Base-by-base conservation (phyloP, 2,797 vertebrate genomes). In the Hydrolagus colliei region DNA sequence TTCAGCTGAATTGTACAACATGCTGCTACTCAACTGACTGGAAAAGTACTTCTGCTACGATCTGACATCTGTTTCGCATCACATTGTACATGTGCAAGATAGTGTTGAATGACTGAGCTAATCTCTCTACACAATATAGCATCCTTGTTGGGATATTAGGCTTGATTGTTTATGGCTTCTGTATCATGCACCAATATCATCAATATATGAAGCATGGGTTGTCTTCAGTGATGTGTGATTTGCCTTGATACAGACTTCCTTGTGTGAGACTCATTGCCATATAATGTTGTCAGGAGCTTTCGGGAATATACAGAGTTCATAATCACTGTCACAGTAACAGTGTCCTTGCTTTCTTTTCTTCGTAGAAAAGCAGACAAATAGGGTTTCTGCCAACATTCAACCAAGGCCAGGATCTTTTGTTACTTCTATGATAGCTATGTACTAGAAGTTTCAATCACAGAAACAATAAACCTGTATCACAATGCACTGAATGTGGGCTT, bases 21-120 rank as follows among this genome's bases (percentile, higher is more conserved):
- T 91, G 92, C 93, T 94, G 92, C 89, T 92, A 93, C 91, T 84
- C 90, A 91, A 92, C 90, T 90, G 89, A 93, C 93, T 94, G 92
- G 93, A 92, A 94, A 93, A 92, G 89, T 92, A 93, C 92, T 94
- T 74, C 92, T 93, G 91, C 91, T 92, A 92, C 93, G 92, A 92
- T 92, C 92, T 93, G 90, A 92, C 92, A 94, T 93, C 93, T 94
- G 94, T 92, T 94, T 94, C 92, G 89, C 91, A 94, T 95, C 92
- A 92, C 0, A 86, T 87, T 89, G 90, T 61, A 89, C 61, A 59
- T 71, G 79, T n/a, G 65, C 65, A 84, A 71, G 79, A 71, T 84
- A 68, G 65, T n/a, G 32, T 63, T 84, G 79, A 84, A 68, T 84
- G 79, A 71, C 71, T 41, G 65, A 16, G 68, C 65, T 84, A 84